A percentile compares a stretch with the other conserved stretches of the same genome.
These are phyloP conservation scores for Lingula anatina DNA, from an alignment of 2,888 invertebrate genomes.

Conservation along the genomic window DNA sequence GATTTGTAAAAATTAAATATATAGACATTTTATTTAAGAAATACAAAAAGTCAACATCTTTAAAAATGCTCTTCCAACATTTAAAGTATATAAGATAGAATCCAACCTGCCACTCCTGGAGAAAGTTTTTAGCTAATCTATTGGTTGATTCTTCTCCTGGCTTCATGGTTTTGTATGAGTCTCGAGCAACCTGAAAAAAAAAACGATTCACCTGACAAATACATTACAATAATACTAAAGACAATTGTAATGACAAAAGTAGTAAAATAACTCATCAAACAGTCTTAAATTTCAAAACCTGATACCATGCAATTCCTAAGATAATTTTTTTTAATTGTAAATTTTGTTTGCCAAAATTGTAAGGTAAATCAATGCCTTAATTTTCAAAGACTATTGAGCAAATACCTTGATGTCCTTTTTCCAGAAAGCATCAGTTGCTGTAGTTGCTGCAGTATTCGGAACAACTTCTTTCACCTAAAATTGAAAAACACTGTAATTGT, in stretches of 20 bases:
- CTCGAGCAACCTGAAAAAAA: slow-evolving; percentile 57
- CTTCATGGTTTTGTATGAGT: slow-evolving; percentile 62
- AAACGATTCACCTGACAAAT: neutral
- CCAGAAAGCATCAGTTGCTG: slow-evolving; percentile 72
- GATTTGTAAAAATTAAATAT: no score
- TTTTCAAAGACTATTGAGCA: neutral
- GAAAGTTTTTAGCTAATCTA: slow-evolving; percentile 5
- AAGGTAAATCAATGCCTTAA: neutral
- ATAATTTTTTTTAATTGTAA: no score
- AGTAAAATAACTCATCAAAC: no score
- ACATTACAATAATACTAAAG: neutral
- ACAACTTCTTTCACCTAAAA: slow-evolving; percentile 74
- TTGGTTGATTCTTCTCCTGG: no score
- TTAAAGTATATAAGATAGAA: no score
- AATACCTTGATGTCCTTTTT: slow-evolving; percentile 69
- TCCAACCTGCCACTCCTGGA: slow-evolving; percentile 6
- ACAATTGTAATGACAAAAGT: no score
- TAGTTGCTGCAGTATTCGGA: slow-evolving; percentile 51
- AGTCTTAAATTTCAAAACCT: no score
- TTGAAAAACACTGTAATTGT: no score
- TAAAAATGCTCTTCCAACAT: no score
- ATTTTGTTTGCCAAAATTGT: neutral
- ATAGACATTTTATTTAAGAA: no score
- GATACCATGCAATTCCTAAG: no score
- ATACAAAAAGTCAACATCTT: no score